Evolutionary conservation across 1,140 invertebrate species (phyloP).

Genomic region (Lineus longissimus): DNA sequence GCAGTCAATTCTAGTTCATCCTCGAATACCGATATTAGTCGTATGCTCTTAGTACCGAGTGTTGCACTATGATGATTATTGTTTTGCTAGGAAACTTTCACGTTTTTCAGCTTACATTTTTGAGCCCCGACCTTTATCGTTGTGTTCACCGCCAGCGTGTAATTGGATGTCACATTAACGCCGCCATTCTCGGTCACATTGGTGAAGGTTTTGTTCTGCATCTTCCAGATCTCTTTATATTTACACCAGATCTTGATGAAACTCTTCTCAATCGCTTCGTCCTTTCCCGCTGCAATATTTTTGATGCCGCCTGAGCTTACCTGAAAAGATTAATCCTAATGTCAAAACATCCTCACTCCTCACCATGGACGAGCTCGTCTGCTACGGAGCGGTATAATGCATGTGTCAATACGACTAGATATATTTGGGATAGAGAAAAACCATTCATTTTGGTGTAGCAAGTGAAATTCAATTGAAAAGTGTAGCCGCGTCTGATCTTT

Average conservation of each 20-base stretch:
- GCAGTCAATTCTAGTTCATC: no score
- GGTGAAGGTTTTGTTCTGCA: conserved; percentile 18
- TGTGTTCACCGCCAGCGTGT: conserved; percentile 6
- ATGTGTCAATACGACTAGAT: no score
- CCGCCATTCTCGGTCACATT: conserved; percentile 18
- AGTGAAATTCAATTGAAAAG: no score
- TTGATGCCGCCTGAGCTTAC: conserved; percentile 55
- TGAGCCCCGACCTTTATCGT: conserved; percentile 9
- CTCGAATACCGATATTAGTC: neutral
- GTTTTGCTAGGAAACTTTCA: neutral
- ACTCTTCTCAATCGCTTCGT: conserved; percentile 25
- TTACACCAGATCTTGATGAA: conserved; percentile 38
- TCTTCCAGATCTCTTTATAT: conserved; percentile 11
- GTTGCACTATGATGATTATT: no score
- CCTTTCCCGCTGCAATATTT: conserved; percentile 39
- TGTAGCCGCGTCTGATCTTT: no score
- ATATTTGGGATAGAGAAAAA: no score
- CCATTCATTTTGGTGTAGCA: no score
- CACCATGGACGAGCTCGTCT: no score
- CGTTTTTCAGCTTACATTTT: conserved; percentile 19
- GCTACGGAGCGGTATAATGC: no score
- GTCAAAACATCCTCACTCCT: no score
- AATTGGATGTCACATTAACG: neutral
- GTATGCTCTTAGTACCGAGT: no score
- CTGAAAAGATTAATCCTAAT: conserved; percentile 33